A percentile compares a stretch with the other conserved stretches of the same genome.
These are phyloP conservation scores for Anarrhichthys ocellatus DNA, from an alignment of 2,113 vertebrate species.

Conservation along the genomic window DNA sequence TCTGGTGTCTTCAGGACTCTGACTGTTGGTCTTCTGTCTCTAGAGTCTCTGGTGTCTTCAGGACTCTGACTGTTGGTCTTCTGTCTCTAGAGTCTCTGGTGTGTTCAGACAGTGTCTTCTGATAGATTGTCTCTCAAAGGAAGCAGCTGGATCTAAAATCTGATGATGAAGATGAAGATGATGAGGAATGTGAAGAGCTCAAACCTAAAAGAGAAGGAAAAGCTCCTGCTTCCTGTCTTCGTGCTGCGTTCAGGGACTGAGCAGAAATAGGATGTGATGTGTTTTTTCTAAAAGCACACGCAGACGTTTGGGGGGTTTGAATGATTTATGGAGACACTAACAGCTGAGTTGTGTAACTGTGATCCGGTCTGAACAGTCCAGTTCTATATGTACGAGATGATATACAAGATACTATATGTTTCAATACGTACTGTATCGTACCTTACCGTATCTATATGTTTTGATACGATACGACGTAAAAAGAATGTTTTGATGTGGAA, in stretches of 20 bases:
- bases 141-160: neutral
- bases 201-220: neutral
- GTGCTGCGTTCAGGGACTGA: slow-evolving; percentile 46
- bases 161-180: neutral
- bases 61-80: too few relatives aligned
- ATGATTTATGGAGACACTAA: slow-evolving; percentile 25
- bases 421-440: too few relatives aligned
- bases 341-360: neutral
- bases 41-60: too few relatives aligned
- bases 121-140: neutral
- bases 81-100: too few relatives aligned
- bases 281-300: slow-evolving; percentile 11
- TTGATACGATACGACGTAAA: too few relatives aligned
- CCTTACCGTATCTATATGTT: too few relatives aligned
- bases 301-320: slow-evolving; percentile 1
- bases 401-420: too few relatives aligned
- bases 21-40: too few relatives aligned
- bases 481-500: too few relatives aligned
- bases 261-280: slow-evolving; percentile 46
- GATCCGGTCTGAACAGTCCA: slow-evolving; percentile 19
- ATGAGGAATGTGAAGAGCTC: neutral
- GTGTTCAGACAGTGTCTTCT: neutral
- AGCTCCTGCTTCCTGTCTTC: neutral
- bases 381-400: neutral
- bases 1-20: too few relatives aligned